These are phyloP conservation scores for Diorhabda sublineata DNA, from an alignment of 1,140 invertebrate genomes.

Conservation along the genomic window DNA sequence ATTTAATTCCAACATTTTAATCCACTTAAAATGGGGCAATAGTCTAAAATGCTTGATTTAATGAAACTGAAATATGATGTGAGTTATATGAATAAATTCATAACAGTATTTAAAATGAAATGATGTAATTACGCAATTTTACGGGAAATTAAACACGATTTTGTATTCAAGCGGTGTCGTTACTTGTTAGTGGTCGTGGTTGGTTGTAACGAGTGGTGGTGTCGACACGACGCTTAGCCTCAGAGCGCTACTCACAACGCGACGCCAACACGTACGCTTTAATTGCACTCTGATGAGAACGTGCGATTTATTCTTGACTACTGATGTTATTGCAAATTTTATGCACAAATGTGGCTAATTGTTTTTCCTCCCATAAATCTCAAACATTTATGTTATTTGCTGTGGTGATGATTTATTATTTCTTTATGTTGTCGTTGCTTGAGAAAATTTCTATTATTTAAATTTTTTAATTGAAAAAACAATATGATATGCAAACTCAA, in stretches of 20 bases:
- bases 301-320: conserved; percentile 32
- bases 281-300: conserved; percentile 38
- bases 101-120: conserved; percentile 34
- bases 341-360: conserved; percentile 24
- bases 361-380: conserved; percentile 5
- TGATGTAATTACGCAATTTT: conserved; percentile 36
- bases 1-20: not conserved
- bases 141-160: conserved; percentile 26
- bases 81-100: conserved; percentile 31
- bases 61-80: conserved; percentile 23
- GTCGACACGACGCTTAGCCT: conserved; percentile 23
- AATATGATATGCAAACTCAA: too few species aligned
- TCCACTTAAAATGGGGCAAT: not conserved
- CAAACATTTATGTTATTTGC: not conserved
- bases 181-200: conserved; percentile 32
- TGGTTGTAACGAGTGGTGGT: conserved; percentile 16
- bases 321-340: conserved; percentile 31
- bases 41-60: conserved; percentile 14
- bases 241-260: conserved; percentile 28
- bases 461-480: too few species aligned
- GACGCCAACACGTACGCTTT: conserved; percentile 39
- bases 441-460: too few species aligned
- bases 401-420: too few species aligned
- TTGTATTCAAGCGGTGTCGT: conserved; percentile 32
- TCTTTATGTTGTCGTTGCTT: too few species aligned